Base-by-base conservation (phyloP, 2,888 invertebrate genomes). In the Psococerastis gibbosa region DNA sequence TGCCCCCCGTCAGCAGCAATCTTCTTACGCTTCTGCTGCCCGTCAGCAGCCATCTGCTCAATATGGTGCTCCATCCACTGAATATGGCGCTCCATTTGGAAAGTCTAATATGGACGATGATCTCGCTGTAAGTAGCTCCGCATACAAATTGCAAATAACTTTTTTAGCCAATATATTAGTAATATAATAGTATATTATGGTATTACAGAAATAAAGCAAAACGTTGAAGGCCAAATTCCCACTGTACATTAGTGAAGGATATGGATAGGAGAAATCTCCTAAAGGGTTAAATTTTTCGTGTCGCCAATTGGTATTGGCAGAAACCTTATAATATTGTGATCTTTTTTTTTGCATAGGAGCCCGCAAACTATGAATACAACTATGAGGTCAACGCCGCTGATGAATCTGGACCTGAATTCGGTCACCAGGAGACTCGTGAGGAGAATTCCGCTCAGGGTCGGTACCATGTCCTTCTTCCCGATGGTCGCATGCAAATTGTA, bases 381-480 rank as follows among this genome's bases (percentile, higher is more conserved):
- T 75, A 75, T 58, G 71, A 73, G 52, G 74, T 75, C 8, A 68
- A 70, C 56, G 74, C 73, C 54, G 20, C n/a, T 6, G 67, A 65
- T 16, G 61, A 56, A 2, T 65, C 66, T 5, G 71, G 66, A 34
- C 55, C 72, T 32, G 71, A 75, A 55, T 75, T 75, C 52, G 75
- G 73, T 0, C 75, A 75, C 56, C 68, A 67, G 41, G 74, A 76
- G 59, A 70, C 69, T 54, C 62, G 74, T 18, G 71, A 74, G 52
- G 75, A 73, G 43, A 69, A 73, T 49, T 67, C 67, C 38, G 72
- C 75, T 1, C 68, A 69, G 5, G 75, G 76, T 35, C 70, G 70
- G 32, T 77, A 75, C 58, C 70, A 72, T 56, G 73, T 74, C 31
- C 58, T 73, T 32, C 60, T 75, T 43, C 74, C 75, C 0, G 74